Percentiles rank a stretch among this genome's conserved stretches.
These are phyloP conservation scores for Tyrophagus putrescentiae DNA, from an alignment of 1,140 invertebrate species.

Conservation along the genomic window DNA sequence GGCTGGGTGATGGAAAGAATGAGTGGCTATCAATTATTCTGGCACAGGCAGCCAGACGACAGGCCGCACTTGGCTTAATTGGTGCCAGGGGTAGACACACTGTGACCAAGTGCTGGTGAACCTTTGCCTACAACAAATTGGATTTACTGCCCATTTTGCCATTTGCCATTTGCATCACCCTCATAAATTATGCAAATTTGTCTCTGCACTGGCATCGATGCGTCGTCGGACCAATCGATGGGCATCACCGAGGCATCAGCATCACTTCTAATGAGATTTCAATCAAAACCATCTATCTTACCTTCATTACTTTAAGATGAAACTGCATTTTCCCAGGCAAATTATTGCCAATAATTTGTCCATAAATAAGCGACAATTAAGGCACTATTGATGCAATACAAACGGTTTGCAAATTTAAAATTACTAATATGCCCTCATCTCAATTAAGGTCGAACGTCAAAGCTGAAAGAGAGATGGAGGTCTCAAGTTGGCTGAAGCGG, in stretches of 20 bases:
- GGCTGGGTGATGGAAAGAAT: not conserved
- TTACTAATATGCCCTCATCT: too few species aligned
- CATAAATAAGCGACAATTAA: constrained; percentile 4
- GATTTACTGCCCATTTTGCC: not conserved
- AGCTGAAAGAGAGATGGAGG: too few species aligned
- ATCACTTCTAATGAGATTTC: constrained; percentile 5
- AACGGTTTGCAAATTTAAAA: too few species aligned
- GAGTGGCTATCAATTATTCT: constrained; percentile 2
- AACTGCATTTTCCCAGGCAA: not conserved
- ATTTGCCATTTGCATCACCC: not conserved
- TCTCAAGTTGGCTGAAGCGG: too few species aligned
- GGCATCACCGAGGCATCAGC: not conserved
- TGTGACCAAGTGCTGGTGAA: too few species aligned
- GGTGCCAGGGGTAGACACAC: not conserved
- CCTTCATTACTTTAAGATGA: constrained; percentile 1
- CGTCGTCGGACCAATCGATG: not conserved
- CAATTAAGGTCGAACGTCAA: too few species aligned
- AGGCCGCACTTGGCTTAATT: not conserved
- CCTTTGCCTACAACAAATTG: too few species aligned
- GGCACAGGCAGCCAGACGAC: not conserved
- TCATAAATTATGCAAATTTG: constrained; percentile 15
- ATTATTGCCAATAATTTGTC: constrained; percentile 5
- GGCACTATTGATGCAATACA: too few species aligned
- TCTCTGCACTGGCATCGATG: not conserved
- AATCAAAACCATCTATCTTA: not conserved